phyloP scores from a whole-genome alignment of 2,888 invertebrate genomes.

The Heteromurus nitidus region DNA sequence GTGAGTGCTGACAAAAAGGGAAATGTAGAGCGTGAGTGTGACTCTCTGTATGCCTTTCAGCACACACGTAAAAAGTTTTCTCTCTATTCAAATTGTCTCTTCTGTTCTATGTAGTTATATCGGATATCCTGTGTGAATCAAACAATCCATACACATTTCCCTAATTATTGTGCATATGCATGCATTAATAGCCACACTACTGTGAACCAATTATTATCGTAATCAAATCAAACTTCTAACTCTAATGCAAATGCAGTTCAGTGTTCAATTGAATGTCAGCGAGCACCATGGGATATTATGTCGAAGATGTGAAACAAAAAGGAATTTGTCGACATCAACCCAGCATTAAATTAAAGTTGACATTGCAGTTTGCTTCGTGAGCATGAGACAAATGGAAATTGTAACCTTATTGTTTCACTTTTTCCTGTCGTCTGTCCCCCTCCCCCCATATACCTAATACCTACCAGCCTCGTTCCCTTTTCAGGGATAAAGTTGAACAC shows the following conservation, averaged over 20 bases:
- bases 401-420: constrained; percentile 58
- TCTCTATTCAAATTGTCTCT: background rate
- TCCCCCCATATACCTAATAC: too few relatives aligned
- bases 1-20: too few relatives aligned
- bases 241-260: background rate
- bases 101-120: background rate
- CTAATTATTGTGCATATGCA: background rate
- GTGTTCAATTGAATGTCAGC: too few relatives aligned
- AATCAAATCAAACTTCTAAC: background rate
- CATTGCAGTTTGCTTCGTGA: too few relatives aligned
- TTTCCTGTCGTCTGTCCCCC: too few relatives aligned
- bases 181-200: too few relatives aligned
- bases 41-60: too few relatives aligned
- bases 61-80: too few relatives aligned
- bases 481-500: background rate
- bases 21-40: constrained; percentile 50
- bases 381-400: constrained; percentile 20
- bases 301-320: too few relatives aligned
- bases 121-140: constrained; percentile 40
- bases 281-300: too few relatives aligned
- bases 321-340: background rate
- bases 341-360: constrained; percentile 50
- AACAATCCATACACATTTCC: background rate
- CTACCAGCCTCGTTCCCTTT: background rate
- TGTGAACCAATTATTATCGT: constrained; percentile 18